These are phyloP conservation scores for Baronia brevicornis DNA, from an alignment of 2,888 invertebrate species.

Conservation along the genomic window DNA sequence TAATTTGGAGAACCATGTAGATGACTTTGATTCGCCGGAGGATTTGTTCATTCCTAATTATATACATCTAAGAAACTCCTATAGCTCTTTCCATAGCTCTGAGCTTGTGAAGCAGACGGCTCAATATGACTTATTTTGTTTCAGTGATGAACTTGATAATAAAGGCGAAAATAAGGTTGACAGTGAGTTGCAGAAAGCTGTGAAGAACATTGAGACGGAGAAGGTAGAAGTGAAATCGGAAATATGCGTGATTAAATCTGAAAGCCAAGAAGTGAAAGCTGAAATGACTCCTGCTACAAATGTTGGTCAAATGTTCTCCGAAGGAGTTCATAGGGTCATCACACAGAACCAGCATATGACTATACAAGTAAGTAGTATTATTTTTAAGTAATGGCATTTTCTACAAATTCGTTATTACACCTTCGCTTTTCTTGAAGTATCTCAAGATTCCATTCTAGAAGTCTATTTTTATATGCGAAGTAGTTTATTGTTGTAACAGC, in stretches of 20 bases:
- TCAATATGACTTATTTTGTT: conserved; percentile 5
- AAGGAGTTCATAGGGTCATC: conserved; percentile 48
- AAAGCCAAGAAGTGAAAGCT: conserved; percentile 37
- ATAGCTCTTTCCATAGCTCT: too few relatives aligned
- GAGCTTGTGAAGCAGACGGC: not conserved
- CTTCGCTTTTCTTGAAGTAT: too few relatives aligned
- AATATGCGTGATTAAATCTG: conserved; percentile 31
- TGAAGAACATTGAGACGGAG: conserved; percentile 49
- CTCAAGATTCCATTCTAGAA: too few relatives aligned
- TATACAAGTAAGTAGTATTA: conserved; percentile 39
- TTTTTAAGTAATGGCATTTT: not conserved
- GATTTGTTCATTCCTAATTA: too few relatives aligned
- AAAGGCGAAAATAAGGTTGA: conserved; percentile 53
- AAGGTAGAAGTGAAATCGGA: conserved; percentile 38
- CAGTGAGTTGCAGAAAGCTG: conserved; percentile 54
- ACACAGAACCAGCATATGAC: conserved; percentile 54
- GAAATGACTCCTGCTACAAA: conserved; percentile 29
- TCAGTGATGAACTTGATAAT: conserved; percentile 49
- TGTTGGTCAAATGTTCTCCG: conserved; percentile 41
- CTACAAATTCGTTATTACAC: too few relatives aligned
- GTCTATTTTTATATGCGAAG: too few relatives aligned
- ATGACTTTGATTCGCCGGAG: too few relatives aligned
- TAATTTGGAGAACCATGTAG: too few relatives aligned
- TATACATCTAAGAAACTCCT: too few relatives aligned
- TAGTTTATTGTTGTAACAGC: too few relatives aligned